Conservation (phyloP, 2,888 invertebrate genomes). For the Aproaerema taeniolella region DNA sequence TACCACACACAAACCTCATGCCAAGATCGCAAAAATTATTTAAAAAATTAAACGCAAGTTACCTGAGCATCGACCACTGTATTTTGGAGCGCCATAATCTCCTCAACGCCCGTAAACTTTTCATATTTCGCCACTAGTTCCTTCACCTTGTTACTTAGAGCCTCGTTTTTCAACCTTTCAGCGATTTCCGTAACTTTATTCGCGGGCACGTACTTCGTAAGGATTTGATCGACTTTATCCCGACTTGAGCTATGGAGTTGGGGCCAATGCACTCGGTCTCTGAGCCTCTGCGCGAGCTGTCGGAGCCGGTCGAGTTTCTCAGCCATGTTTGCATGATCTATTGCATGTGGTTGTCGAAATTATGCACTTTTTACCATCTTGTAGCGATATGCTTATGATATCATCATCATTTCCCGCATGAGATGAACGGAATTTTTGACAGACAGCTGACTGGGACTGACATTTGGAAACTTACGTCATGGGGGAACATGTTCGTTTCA, state of each 20-base stretch:
- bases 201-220: conserved; percentile 56
- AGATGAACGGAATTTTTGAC: conserved; percentile 3
- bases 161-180: conserved; percentile 54
- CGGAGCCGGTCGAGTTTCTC: conserved; percentile 59
- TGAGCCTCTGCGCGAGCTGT: conserved; percentile 52
- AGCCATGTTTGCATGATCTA: conserved; percentile 63
- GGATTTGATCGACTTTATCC: conserved; percentile 56
- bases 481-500: too few relatives aligned
- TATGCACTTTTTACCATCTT: conserved; percentile 30
- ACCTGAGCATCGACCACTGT: conserved; percentile 84
- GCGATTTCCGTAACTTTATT: conserved; percentile 53
- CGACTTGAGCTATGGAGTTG: conserved; percentile 39
- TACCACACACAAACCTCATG: too few relatives aligned
- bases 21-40: too few relatives aligned
- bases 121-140: conserved; percentile 81
- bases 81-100: conserved; percentile 85
- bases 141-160: conserved; percentile 48
- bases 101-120: conserved; percentile 85
- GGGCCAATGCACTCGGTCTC: conserved; percentile 49
- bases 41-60: conserved; percentile 12
- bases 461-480: too few relatives aligned
- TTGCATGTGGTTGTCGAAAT: conserved; percentile 21
- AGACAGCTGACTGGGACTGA: conserved; percentile 7
- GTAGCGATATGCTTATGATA: conserved; percentile 34
- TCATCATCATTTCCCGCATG: conserved; percentile 28